Base-by-base conservation (phyloP, 2,888 invertebrate species). In the Pomacea canaliculata region DNA sequence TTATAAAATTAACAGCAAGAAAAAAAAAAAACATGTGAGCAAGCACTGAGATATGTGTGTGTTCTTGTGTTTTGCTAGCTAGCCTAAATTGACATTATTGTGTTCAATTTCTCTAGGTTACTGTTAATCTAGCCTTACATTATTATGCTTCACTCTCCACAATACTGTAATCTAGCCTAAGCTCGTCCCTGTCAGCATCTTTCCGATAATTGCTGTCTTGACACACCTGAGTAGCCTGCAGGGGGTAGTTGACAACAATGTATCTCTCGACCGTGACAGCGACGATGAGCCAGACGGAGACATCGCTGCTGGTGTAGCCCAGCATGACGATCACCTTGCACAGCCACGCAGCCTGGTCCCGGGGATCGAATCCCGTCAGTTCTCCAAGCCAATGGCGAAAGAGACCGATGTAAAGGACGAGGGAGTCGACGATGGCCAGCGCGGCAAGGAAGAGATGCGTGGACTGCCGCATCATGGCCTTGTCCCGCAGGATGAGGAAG, bases 251-350 rank as follows among this genome's bases (percentile, higher is more conserved):
- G 0, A 90, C 90, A 16, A 87, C 89, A 23, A 89, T 85, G 77
- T 86, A 89, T 12, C 90, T 79, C 76, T 90, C 90, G 18, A 88
- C 83, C 0, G 90, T 90, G 9, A 90, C 86, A 9, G 89, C 89
- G 19, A 90, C 85, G 62, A 90, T 89, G 13, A 90, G 79, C 89
- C 89, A 90, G 7, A 88, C 89, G 0, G 88, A 87, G 12, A 85
- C 83, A 76, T 88, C 87, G 73, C 89, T 89, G 73, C 85, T 83
- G 13, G 87, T 82, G 78, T 87, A 89, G 7, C 88, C 88, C 1
- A 88, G 67, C 37, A 85, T 83, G 2, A 83, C 79, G 18, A 84
- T 83, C 16, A 81, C 18, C 76, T 89, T 90, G 78, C 90, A 90
- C 59, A 85, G 69, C 82, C 85, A 85, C 70, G 84, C 80, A n/a